phyloP scores from a whole-genome alignment of 2,888 invertebrate species.

The Neoascia interrupta region DNA sequence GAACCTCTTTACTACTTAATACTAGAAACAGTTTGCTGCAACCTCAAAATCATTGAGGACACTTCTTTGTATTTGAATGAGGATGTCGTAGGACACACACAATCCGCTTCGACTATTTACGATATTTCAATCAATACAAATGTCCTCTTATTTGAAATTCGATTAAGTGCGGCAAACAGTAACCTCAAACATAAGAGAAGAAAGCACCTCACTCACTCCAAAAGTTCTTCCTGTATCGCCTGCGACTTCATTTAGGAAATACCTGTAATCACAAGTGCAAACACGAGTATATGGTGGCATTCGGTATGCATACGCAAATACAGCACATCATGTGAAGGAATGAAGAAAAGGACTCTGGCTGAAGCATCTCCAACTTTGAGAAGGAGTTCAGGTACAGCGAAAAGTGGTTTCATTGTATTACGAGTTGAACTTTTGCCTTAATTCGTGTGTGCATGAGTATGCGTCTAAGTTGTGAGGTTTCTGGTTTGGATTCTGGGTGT shows the following conservation, averaged over 20 bases:
- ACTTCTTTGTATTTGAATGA: slow-evolving; percentile 12
- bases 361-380: slow-evolving; percentile 23
- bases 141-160: slow-evolving; percentile 65
- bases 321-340: no score
- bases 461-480: neutral
- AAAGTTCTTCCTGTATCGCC: neutral
- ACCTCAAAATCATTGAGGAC: slow-evolving; percentile 50
- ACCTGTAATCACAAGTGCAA: slow-evolving; percentile 58
- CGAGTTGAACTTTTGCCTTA: slow-evolving; percentile 50
- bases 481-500: slow-evolving; percentile 14
- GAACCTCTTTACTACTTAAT: neutral
- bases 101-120: slow-evolving; percentile 58
- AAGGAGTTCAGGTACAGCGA: no score
- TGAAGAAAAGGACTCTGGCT: slow-evolving; percentile 11
- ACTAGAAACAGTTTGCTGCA: slow-evolving; percentile 1
- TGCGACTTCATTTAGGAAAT: slow-evolving; percentile 48
- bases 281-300: slow-evolving; percentile 34
- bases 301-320: slow-evolving; percentile 61
- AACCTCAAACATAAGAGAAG: slow-evolving; percentile 58
- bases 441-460: slow-evolving; percentile 27
- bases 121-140: slow-evolving; percentile 62
- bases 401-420: slow-evolving; percentile 48
- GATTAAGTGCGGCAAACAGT: slow-evolving; percentile 67
- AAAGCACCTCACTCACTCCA: slow-evolving; percentile 5
- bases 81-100: slow-evolving; percentile 18